phyloP scores from a whole-genome alignment of 2,113 vertebrate species.

The Carlito syrichta region DNA sequence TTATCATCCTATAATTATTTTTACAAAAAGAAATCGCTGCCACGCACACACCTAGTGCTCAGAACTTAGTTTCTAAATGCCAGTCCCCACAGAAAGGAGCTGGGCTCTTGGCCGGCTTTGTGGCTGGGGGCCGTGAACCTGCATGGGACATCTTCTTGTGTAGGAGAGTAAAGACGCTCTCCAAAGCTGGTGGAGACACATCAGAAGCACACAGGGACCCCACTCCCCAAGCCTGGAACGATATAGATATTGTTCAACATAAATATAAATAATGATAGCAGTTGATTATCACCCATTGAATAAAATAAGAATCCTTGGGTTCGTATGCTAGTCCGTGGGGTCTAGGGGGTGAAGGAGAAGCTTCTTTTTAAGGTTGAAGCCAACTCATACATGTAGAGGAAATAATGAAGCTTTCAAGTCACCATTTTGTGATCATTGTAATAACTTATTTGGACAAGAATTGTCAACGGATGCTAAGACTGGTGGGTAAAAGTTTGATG shows the following conservation, averaged over 20 bases:
- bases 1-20: constrained; percentile 29
- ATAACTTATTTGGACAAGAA: neutral
- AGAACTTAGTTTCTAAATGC: neutral
- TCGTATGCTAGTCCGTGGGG: too few species aligned
- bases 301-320: neutral
- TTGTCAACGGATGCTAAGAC: neutral
- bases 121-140: neutral
- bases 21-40: neutral
- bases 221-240: neutral
- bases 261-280: neutral
- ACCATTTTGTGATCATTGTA: neutral
- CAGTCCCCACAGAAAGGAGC: neutral
- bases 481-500: neutral
- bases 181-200: neutral
- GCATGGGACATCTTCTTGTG: neutral
- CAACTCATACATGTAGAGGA: neutral
- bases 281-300: neutral
- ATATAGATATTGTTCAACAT: too few species aligned
- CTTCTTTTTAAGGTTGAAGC: neutral
- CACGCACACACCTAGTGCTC: neutral
- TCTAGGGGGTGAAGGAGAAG: neutral
- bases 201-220: neutral
- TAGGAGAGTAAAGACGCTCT: neutral
- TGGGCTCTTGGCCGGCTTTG: neutral
- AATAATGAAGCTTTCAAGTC: neutral